These are phyloP conservation scores for Dermatophagoides farinae DNA, from an alignment of 1,140 invertebrate genomes.

Conservation along the genomic window DNA sequence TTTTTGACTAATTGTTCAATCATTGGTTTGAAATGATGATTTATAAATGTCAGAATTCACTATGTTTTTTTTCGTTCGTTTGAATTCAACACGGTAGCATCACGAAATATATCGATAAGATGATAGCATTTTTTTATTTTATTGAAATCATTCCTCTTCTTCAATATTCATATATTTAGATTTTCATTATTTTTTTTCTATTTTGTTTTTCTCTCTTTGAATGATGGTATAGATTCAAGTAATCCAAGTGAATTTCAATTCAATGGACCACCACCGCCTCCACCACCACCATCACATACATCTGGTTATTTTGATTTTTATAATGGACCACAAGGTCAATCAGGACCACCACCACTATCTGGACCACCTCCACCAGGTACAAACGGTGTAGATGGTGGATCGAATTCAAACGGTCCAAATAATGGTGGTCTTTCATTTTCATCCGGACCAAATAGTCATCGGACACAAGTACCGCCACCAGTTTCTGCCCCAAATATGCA, in stretches of 20 bases:
- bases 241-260: conserved; percentile 54
- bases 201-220: conserved; percentile 16
- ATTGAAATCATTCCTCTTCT: background rate
- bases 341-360: conserved; percentile 39
- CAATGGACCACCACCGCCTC: conserved; percentile 55
- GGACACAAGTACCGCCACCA: background rate
- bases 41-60: background rate
- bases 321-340: conserved; percentile 48
- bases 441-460: background rate
- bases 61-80: background rate
- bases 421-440: conserved; percentile 8
- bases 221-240: conserved; percentile 19
- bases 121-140: background rate
- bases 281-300: conserved; percentile 35
- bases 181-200: conserved; percentile 10
- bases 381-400: too few species aligned
- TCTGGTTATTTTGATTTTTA: too few species aligned
- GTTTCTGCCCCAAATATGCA: background rate
- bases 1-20: conserved; percentile 7
- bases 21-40: background rate
- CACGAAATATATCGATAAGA: conserved; percentile 4
- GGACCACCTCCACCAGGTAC: conserved; percentile 15
- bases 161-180: too few species aligned
- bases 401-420: conserved; percentile 24
- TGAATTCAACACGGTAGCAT: background rate